A percentile compares a stretch with the other conserved stretches of the same genome.
Conservation (phyloP, 2,113 vertebrate species). For the Pipa parva region DNA sequence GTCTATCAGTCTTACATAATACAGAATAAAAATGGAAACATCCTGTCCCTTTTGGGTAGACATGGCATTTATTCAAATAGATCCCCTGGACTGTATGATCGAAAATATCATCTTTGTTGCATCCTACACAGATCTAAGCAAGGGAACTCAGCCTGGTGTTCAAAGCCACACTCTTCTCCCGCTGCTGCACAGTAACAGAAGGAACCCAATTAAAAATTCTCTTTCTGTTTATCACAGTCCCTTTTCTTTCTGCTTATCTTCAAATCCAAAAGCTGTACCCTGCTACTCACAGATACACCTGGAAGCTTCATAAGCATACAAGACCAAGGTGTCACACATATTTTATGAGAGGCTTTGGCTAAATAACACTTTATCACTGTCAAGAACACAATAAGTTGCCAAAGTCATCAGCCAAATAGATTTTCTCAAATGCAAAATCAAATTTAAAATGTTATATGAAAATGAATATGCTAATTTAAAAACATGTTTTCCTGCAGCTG, state of each 20-base stretch:
- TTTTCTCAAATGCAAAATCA: no score
- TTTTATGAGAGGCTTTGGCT: neutral
- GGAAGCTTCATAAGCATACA: neutral
- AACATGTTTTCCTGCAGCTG: no score
- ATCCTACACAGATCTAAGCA: slow-evolving; percentile 17
- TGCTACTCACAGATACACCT: neutral
- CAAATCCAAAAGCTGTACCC: neutral
- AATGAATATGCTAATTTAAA: no score
- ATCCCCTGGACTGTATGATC: slow-evolving; percentile 16
- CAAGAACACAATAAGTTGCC: neutral
- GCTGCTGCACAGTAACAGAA: slow-evolving; percentile 32
- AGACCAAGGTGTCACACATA: neutral
- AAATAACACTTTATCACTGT: neutral
- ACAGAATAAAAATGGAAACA: neutral
- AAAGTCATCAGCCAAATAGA: no score
- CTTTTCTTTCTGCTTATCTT: slow-evolving; percentile 12
- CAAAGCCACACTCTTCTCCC: slow-evolving; percentile 31
- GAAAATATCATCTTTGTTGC: neutral
- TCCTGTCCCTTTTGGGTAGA: neutral
- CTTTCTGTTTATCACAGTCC: slow-evolving; percentile 25
- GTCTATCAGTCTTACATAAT: neutral
- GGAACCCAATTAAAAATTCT: slow-evolving; percentile 38
- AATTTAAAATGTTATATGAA: no score
- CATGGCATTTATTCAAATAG: neutral
- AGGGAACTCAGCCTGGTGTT: slow-evolving; percentile 17